Evolutionary conservation across 2,797 vertebrate genomes (phyloP).

Genomic region (Tenualosa ilisha): DNA sequence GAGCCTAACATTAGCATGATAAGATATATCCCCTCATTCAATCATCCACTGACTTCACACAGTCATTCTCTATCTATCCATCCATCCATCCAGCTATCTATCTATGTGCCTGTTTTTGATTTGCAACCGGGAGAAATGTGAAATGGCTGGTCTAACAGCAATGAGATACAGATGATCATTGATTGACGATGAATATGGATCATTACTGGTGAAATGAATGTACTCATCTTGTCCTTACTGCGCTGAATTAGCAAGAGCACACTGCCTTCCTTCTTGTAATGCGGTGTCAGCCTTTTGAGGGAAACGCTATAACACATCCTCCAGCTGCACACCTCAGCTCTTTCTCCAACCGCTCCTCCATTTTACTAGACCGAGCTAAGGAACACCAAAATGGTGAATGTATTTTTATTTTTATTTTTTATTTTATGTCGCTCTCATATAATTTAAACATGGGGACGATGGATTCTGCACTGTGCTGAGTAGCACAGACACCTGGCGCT

Average conservation of each 20-base stretch:
- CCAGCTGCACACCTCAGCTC: background rate
- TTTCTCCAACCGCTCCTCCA: background rate
- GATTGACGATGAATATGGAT: conserved; percentile 2
- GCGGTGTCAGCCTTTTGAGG: conserved; percentile 10
- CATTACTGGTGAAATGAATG: conserved; percentile 17
- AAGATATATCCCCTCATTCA: background rate
- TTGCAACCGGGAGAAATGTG: background rate
- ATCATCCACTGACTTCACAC: background rate
- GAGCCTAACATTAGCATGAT: background rate
- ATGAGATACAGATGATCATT: background rate
- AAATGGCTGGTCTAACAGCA: background rate
- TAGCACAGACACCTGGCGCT: background rate
- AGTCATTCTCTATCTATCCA: background rate
- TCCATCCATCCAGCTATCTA: background rate
- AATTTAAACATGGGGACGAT: background rate
- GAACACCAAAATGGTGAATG: background rate
- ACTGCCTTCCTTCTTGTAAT: background rate
- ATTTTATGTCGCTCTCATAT: background rate
- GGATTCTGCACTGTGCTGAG: background rate
- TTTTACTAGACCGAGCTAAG: background rate
- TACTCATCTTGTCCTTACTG: conserved; percentile 14
- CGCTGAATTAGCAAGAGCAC: background rate
- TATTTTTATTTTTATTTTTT: background rate
- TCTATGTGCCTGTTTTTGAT: background rate
- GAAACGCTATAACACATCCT: background rate